Evolutionary conservation across 2,797 vertebrate genomes (phyloP), one percentile per base, ranked within the genome.

Genomic region (Siniperca obscura): DNA sequence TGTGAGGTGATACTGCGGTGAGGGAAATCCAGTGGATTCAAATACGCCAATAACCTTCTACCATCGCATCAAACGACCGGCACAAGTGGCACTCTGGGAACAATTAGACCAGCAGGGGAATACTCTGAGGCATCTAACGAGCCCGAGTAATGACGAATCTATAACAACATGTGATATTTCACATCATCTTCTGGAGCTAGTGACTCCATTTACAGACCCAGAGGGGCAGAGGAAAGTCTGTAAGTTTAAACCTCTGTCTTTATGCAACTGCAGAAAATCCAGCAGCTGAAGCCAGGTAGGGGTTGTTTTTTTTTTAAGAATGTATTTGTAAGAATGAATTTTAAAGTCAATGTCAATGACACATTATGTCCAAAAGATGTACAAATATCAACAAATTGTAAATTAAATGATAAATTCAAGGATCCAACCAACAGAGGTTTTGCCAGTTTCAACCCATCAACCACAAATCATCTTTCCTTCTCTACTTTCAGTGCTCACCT

Each of bases 41-140:
- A 67, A 89, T 67, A 76, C 70, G 78, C 78, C 80, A 76, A 85
- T 86, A 92, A 86, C 65, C 78, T 79, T 67, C 87, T 53, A 80
- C 76, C 55, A 46, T 30, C 19, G 11, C 84, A 78, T 85, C 65
- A 65, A 85, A 82, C 60, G 36, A 64, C 69, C 30, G 5, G 69
- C 40, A 1, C 64, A 56, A 87, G 70, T 55, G 57, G 75, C 84
- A 77, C 89, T 80, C 34, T 71, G 91, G 91, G 93, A 93, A 88
- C 89, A 92, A 93, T 91, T 92, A 90, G 69, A 81, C 61, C 70
- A 69, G 52, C 75, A 5, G 75, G 82, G 84, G 85, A 57, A 74
- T 69, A 70, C 69, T 69, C 22, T 0, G 34, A 70, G 82, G 81
- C 52, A 3, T 78, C 80, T 84, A 85, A 89, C 56, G 83, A 87